Percentiles rank a stretch among this genome's conserved stretches.
phyloP scores from a whole-genome alignment of 2,797 vertebrate genomes.

The Darevskia mixta region DNA sequence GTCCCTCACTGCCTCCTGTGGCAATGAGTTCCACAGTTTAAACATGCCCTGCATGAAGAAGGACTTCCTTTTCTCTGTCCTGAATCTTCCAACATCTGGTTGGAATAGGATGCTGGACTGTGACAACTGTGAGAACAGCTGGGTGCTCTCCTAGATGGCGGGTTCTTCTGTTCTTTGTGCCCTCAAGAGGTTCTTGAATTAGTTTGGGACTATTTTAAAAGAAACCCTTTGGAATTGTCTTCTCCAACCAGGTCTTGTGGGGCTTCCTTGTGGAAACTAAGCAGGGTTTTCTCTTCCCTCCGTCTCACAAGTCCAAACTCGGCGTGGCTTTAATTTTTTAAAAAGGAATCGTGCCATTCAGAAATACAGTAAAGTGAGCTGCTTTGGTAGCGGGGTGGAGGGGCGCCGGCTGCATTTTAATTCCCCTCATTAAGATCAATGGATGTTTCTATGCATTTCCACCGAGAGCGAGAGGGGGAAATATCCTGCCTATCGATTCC shows the following conservation, averaged over 20 bases:
- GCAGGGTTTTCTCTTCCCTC: neutral
- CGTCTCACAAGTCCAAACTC: neutral
- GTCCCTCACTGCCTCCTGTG: too few relatives aligned
- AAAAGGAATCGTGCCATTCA: neutral
- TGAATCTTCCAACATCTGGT: too few relatives aligned
- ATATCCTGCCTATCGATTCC: conserved; percentile 61
- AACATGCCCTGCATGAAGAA: too few relatives aligned
- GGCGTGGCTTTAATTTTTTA: neutral
- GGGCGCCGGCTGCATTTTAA: conserved; percentile 48
- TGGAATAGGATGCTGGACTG: too few relatives aligned
- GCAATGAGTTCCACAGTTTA: too few relatives aligned
- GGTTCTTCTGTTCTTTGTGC: too few relatives aligned
- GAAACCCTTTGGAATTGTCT: neutral
- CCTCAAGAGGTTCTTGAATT: neutral
- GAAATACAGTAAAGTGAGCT: conserved; percentile 11
- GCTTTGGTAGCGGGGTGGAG: conserved; percentile 1
- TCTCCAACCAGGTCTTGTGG: neutral
- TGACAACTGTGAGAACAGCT: too few relatives aligned
- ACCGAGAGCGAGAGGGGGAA: conserved; percentile 25
- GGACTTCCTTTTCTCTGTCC: too few relatives aligned
- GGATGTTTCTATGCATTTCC: conserved; percentile 51
- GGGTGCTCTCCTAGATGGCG: too few relatives aligned
- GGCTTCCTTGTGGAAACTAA: neutral
- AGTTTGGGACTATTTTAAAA: neutral
- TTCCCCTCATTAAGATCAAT: conserved; percentile 50